These are phyloP conservation scores for Spodoptera frugiperda DNA, from an alignment of 1,140 invertebrate genomes.

Conservation along the genomic window DNA sequence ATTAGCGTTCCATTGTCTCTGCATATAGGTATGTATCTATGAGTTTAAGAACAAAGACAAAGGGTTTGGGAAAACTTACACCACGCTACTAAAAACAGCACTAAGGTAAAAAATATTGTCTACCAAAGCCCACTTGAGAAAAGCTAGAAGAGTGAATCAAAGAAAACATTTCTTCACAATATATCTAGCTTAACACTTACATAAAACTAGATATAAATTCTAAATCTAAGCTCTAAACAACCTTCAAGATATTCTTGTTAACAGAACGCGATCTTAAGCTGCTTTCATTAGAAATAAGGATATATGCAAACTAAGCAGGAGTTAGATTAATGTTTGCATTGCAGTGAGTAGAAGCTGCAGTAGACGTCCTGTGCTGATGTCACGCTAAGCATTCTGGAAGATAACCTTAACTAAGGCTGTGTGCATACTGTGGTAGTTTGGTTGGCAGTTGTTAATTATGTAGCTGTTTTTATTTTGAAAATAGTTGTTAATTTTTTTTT, in stretches of 20 bases:
- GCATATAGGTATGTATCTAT: no score
- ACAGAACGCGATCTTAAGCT: neutral
- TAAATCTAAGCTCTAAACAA: neutral
- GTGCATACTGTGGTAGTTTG: neutral
- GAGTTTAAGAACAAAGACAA: no score
- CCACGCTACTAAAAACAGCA: no score
- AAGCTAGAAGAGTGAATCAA: no score
- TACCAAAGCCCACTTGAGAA: no score
- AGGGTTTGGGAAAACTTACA: no score
- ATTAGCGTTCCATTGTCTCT: no score
- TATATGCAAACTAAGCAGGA: constrained; percentile 30
- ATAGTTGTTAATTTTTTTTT: no score
- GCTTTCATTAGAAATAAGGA: constrained; percentile 39
- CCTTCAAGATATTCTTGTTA: constrained; percentile 1
- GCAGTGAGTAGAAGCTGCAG: constrained; percentile 24
- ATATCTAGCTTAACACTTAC: neutral
- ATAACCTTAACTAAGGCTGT: constrained; percentile 39
- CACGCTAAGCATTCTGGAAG: constrained; percentile 42
- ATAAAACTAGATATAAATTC: neutral
- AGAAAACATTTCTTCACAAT: no score
- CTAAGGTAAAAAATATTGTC: no score
- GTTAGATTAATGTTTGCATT: constrained; percentile 50
- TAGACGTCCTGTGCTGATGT: constrained; percentile 43
- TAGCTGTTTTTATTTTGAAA: neutral
- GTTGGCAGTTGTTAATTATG: neutral